phyloP scores from a whole-genome alignment of 2,888 invertebrate genomes.

The Dichetophora obliterata region DNA sequence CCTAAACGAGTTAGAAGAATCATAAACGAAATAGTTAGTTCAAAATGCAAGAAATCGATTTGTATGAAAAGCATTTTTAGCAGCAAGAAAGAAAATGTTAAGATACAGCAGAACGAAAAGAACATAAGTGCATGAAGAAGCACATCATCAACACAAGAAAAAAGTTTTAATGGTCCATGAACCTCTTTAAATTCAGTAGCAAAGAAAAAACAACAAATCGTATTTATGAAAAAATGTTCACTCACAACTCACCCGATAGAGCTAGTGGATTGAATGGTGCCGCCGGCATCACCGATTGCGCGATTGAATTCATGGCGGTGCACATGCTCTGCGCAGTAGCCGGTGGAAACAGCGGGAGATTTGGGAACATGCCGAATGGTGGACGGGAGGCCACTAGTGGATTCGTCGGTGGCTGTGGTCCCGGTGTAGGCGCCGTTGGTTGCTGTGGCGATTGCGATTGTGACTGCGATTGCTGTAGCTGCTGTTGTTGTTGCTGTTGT shows the following conservation, averaged over 20 bases:
- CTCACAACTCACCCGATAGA: constrained; percentile 74
- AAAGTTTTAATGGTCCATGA: neutral
- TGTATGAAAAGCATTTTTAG: constrained; percentile 2
- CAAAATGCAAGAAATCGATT: constrained; percentile 10
- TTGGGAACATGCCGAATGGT: constrained; percentile 69
- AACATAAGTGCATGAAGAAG: neutral
- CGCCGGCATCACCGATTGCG: constrained; percentile 84
- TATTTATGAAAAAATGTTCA: constrained; percentile 48
- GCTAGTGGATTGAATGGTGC: constrained; percentile 90
- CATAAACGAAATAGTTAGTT: constrained; percentile 38
- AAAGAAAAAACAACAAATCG: neutral
- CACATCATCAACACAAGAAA: neutral
- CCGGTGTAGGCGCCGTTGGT: constrained; percentile 30
- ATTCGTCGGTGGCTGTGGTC: constrained; percentile 58
- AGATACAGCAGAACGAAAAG: constrained; percentile 1
- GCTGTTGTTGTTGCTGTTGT: constrained; percentile 52
- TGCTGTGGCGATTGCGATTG: constrained; percentile 43
- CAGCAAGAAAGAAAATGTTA: constrained; percentile 6
- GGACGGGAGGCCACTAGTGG: constrained; percentile 64
- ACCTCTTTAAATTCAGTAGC: neutral
- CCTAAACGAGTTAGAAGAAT: constrained; percentile 64
- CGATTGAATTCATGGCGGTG: constrained; percentile 84
- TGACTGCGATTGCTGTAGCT: constrained; percentile 45
- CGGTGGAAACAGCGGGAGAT: constrained; percentile 70
- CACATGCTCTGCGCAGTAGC: constrained; percentile 79